Evolutionary conservation across 2,888 invertebrate species (phyloP).

Genomic region (Terebella lapidaria): DNA sequence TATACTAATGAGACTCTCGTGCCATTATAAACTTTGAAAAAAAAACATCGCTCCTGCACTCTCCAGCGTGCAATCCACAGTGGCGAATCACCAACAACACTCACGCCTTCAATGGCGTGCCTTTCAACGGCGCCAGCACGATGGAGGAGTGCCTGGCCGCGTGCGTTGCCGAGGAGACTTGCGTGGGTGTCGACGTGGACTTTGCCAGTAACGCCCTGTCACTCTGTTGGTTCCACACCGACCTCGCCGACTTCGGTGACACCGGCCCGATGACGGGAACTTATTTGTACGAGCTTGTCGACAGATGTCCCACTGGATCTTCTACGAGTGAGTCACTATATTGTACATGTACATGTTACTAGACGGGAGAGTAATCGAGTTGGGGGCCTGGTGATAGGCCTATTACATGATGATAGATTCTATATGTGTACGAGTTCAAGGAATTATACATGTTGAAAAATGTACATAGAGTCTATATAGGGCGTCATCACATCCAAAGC

Average conservation of each 20-base stretch:
- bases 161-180: background rate
- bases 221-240: background rate
- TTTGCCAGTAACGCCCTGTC: background rate
- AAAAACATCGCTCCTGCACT: too few relatives aligned
- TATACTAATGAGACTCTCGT: too few relatives aligned
- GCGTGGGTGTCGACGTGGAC: background rate
- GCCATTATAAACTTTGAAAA: too few relatives aligned
- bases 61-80: background rate
- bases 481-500: too few relatives aligned
- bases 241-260: background rate
- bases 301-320: background rate
- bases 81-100: background rate
- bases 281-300: background rate
- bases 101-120: conserved; percentile 1
- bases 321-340: too few relatives aligned
- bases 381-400: too few relatives aligned
- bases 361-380: too few relatives aligned
- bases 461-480: too few relatives aligned
- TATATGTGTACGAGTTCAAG: too few relatives aligned
- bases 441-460: too few relatives aligned
- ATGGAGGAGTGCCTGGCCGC: background rate
- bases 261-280: background rate
- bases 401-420: too few relatives aligned
- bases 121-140: background rate
- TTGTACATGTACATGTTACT: too few relatives aligned